Evolutionary conservation across 1,140 invertebrate genomes (phyloP), one percentile per base, ranked within the genome.

Genomic region (Laodelphax striatellus): DNA sequence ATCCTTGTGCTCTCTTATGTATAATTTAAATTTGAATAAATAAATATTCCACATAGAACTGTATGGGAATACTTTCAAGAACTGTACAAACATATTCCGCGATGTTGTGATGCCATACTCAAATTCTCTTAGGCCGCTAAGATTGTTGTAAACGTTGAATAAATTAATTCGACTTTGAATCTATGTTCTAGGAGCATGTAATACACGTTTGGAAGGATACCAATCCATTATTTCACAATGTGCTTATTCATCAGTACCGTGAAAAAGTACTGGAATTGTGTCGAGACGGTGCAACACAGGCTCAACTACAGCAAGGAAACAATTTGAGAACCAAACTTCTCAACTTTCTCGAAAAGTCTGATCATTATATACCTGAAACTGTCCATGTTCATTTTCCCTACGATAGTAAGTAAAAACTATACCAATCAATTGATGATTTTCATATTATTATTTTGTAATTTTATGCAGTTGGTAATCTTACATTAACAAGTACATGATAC

Each of bases 161-260:
- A 21, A 55, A 14, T 22, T 24, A 5, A 55, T 17, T 55, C n/a
- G 57, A 55, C 14, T 3, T 50, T 50, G n/a, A n/a, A n/a, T n/a
- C n/a, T n/a, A 2, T 50, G 55, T 67, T 64, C 53, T 65, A 82
- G 74, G 94, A 98, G 71, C 93, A 98, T 72, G 82, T 98, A 0
- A 92, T 99, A 21, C 79, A 87, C 63, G 80, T 83, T 9, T 97
- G 94, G 91, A 80, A 87, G 57, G 96, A 98, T 64, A 84, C 79
- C 1, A 91, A 87, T 70, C 77, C 88, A 0, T 69, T 89, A 14
- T 92, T 97, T 65, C 96, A 98, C 70, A 95, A 98, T 72, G 85
- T 88, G 13, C 75, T 98, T n/a, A 83, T 95, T 3, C 86, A 88
- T 70, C 87, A 91, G 70, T 94, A 94, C 66, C 80, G 85, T 64